phyloP scores from a whole-genome alignment of 1,140 invertebrate species.

The Hestina assimilis region DNA sequence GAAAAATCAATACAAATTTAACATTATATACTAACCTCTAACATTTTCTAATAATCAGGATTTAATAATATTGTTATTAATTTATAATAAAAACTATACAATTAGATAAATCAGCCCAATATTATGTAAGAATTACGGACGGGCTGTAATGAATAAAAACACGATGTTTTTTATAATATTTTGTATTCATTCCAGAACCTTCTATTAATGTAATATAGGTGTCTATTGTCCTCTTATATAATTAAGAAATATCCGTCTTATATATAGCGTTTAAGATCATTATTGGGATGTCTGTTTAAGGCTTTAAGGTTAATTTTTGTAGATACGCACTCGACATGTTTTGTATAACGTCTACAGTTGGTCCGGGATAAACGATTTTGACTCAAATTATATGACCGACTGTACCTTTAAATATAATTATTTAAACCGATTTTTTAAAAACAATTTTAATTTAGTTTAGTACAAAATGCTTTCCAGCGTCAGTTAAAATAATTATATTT shows the following conservation, averaged over 20 bases:
- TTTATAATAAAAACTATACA: constrained; percentile 31
- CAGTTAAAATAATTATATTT: constrained; percentile 3
- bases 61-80: constrained; percentile 61
- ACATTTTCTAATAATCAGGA: constrained; percentile 50
- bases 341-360: neutral
- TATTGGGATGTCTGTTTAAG: constrained; percentile 35
- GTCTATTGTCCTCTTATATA: constrained; percentile 67
- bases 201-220: constrained; percentile 57
- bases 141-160: constrained; percentile 9
- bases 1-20: constrained; percentile 6
- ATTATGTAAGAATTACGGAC: constrained; percentile 11
- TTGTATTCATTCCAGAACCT: constrained; percentile 68
- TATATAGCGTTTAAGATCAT: constrained; percentile 62
- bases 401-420: constrained; percentile 11
- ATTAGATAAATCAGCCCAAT: constrained; percentile 26
- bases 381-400: constrained; percentile 4
- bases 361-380: neutral
- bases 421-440: neutral
- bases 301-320: constrained; percentile 34
- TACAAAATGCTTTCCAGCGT: neutral
- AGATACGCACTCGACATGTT: constrained; percentile 17
- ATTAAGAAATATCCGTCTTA: constrained; percentile 72
- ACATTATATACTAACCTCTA: constrained; percentile 15
- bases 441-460: neutral
- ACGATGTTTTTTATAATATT: constrained; percentile 68